These are phyloP conservation scores for Pygocentrus nattereri DNA, from an alignment of 2,797 vertebrate genomes.

Conservation along the genomic window DNA sequence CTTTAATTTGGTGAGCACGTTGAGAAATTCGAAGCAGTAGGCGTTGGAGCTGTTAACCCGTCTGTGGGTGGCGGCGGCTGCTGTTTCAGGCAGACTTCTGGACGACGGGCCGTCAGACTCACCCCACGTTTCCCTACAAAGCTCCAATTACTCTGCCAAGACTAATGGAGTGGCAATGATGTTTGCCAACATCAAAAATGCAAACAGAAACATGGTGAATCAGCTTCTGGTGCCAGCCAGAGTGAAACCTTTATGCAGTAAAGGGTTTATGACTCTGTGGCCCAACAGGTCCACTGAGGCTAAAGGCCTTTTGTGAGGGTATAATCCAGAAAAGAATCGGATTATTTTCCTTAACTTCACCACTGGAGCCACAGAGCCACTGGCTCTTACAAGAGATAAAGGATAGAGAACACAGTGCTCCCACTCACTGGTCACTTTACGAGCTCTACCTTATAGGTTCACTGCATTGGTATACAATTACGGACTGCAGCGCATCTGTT, in stretches of 20 bases:
- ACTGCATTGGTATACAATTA: too few species aligned
- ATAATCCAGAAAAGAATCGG: too few species aligned
- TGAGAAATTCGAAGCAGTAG: neutral
- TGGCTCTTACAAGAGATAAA: too few species aligned
- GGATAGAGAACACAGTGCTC: too few species aligned
- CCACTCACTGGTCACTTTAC: too few species aligned
- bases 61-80: slow-evolving; percentile 1
- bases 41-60: neutral
- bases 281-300: neutral
- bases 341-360: too few species aligned
- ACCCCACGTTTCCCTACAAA: neutral
- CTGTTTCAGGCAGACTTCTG: neutral
- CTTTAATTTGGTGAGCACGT: neutral
- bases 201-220: slow-evolving; percentile 3
- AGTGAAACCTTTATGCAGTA: neutral
- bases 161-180: slow-evolving; percentile 12
- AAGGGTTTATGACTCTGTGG: neutral
- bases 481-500: too few species aligned
- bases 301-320: neutral
- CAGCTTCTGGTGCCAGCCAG: neutral
- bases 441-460: too few species aligned
- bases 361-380: too few species aligned
- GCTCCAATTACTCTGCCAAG: slow-evolving; percentile 19
- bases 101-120: slow-evolving; percentile 5
- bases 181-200: slow-evolving; percentile 25